Evolutionary conservation across 92 coral and sea anemone species (phyloP), one percentile per base, ranked within the genome.

Genomic region (Palythoa heliodiscus): DNA sequence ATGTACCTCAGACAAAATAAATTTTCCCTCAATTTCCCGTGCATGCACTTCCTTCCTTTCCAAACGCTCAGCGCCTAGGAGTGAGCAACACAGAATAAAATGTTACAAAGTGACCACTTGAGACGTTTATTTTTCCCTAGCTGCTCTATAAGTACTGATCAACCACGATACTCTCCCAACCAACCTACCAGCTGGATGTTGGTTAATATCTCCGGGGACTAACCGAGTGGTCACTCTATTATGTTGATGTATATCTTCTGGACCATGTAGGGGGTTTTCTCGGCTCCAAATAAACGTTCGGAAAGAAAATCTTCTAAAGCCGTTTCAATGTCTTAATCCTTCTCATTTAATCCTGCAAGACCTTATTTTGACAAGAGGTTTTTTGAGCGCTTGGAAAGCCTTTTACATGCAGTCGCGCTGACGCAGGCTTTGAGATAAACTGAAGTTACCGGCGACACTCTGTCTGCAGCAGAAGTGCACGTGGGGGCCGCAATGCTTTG

Each of bases 391-490:
- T 86, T 78, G 79, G 73, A 75, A 86, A 71, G 88, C 90, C 73
- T 88, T 86, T 81, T 53, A 71, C 29, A 70, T 82, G 91, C 86
- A 92, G 87, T 87, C 86, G 24, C 25, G 66, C 70, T 94, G 98
- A 87, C 98, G 89, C 70, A 52, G 82, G 24, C 77, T 52, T 57
- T 66, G 40, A 81, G 98, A 94, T 94, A 92, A 92, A 89, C 89
- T 93, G 86, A 86, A 78, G 89, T 73, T 52, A 60, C 52, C 89
- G 98, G 98, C 98, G 98, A 94, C 98, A 90, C 63, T n/a, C 11
- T 85, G 98, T 94, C 98, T 94, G 89, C 84, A 78, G 72, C 70
- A 88, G 86, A 77, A 86, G 89, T 90, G 89, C 98, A 93, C 98
- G 95, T 92, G 98, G 78, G 86, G 84, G 81, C 85, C 52, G 82